phyloP scores from a whole-genome alignment of 2,888 invertebrate genomes.

The Cremastobaeus sp. region DNA sequence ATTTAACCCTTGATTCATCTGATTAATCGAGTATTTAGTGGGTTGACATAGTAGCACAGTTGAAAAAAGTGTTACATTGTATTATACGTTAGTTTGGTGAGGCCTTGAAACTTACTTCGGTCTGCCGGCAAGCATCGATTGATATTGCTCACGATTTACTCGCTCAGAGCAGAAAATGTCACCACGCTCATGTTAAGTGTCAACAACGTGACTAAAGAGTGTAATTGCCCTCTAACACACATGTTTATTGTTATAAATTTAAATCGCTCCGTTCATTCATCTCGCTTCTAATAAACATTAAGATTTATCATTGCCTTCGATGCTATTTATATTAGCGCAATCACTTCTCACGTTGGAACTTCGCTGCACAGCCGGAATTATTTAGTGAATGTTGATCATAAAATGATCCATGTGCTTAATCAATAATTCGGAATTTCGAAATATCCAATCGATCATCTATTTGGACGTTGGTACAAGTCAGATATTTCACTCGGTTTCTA shows the following conservation, averaged over 20 bases:
- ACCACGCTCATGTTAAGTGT: constrained; percentile 11
- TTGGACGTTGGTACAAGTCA: too few relatives aligned
- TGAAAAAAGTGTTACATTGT: constrained; percentile 41
- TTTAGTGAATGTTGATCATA: too few relatives aligned
- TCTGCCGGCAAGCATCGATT: constrained; percentile 32
- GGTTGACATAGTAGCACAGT: constrained; percentile 38
- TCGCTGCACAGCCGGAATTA: too few relatives aligned
- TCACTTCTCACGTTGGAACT: too few relatives aligned
- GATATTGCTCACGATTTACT: constrained; percentile 30
- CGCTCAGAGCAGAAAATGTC: constrained; percentile 21
- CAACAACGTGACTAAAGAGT: constrained; percentile 25
- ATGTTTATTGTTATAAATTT: constrained; percentile 4
- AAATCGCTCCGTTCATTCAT: too few relatives aligned
- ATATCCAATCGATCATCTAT: too few relatives aligned
- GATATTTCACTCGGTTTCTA: too few relatives aligned
- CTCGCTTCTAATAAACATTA: too few relatives aligned
- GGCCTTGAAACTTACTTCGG: constrained; percentile 39
- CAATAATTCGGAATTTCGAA: too few relatives aligned
- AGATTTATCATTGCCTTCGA: too few relatives aligned
- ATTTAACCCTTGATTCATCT: neutral
- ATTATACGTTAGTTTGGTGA: constrained; percentile 21
- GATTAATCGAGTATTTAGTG: neutral
- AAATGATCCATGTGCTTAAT: too few relatives aligned
- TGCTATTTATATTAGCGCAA: too few relatives aligned
- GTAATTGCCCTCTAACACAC: constrained; percentile 13